These are phyloP conservation scores for Physella acuta DNA, from an alignment of 1,140 invertebrate species.

Conservation along the genomic window DNA sequence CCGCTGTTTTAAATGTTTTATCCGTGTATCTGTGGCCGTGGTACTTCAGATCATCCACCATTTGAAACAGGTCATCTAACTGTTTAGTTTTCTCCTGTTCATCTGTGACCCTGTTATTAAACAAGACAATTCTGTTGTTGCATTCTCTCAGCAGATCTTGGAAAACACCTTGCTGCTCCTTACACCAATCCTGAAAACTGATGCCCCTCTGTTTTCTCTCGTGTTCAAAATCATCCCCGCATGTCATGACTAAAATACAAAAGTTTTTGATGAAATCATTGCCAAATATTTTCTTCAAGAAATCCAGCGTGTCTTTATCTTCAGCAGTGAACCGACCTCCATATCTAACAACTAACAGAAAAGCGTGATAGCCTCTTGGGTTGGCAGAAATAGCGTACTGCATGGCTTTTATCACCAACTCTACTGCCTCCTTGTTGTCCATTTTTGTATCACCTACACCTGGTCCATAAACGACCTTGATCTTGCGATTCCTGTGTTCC, in stretches of 20 bases:
- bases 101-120: constrained; percentile 12
- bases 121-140: not conserved
- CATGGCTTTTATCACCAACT: not conserved
- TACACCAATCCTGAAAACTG: not conserved
- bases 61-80: not conserved
- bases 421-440: not conserved
- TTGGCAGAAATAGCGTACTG: not conserved
- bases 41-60: not conserved
- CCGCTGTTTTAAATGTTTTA: not conserved
- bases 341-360: not conserved
- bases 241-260: not conserved
- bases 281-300: constrained; percentile 8
- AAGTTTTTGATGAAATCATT: not conserved
- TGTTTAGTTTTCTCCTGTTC: not conserved
- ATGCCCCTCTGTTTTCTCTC: not conserved
- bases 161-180: not conserved
- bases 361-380: constrained; percentile 1
- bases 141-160: not conserved
- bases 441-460: constrained; percentile 11
- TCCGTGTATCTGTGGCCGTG: not conserved
- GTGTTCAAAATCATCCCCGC: constrained; percentile 7
- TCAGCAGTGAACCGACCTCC: constrained; percentile 1
- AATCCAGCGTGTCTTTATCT: not conserved
- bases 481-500: not conserved
- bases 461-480: constrained; percentile 18